Evolutionary conservation across 1,140 invertebrate species (phyloP), one percentile per base, ranked within the genome.

Genomic region (Drosophila watanabei): DNA sequence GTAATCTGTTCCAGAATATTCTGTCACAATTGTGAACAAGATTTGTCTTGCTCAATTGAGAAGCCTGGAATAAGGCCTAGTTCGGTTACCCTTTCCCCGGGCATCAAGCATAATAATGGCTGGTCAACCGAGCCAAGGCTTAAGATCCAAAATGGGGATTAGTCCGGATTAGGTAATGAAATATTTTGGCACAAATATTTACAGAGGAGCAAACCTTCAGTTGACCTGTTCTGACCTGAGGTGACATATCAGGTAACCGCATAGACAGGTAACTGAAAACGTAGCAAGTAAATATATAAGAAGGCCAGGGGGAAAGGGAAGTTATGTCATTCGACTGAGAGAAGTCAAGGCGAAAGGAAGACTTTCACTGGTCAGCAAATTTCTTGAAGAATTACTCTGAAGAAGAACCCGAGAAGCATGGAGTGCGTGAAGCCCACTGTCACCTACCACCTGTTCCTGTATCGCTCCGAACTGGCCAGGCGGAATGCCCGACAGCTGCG

Each of bases 141-240:
- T 80, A 68, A 70, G 61, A 80, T 60, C 73, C 70, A 65, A 79
- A 82, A 54, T 80, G 79, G 69, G 66, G 64, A 88, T 90, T 91
- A 86, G 69, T 9, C 54, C 35, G 82, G 86, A 91, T 91, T 90
- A 91, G 84, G 79, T 49, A 24, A 58, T 80, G 82, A 91, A 86
- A 90, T 90, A 89, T 89, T 89, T 89, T 90, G 68, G 75, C 86
- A 89, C 87, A 89, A 89, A 89, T 86, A 89, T 86, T 86, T 79
- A 89, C 87, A 65, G 45, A 56, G 46, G 28, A 56, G 37, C 28
- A 49, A 20, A n/a, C 39, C 28, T 9, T 37, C 32, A 43, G 33
- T n/a, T 59, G 30, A 59, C 71, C 79, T 73, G 56, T 11, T 37
- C 0, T 71, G 58, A 48, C 39, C 30, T 39, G 30, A 13, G 57